Percentiles rank a stretch among this genome's conserved stretches.
Evolutionary conservation across 2,113 vertebrate genomes (phyloP).

Genomic region (Turdus rufiventris): DNA sequence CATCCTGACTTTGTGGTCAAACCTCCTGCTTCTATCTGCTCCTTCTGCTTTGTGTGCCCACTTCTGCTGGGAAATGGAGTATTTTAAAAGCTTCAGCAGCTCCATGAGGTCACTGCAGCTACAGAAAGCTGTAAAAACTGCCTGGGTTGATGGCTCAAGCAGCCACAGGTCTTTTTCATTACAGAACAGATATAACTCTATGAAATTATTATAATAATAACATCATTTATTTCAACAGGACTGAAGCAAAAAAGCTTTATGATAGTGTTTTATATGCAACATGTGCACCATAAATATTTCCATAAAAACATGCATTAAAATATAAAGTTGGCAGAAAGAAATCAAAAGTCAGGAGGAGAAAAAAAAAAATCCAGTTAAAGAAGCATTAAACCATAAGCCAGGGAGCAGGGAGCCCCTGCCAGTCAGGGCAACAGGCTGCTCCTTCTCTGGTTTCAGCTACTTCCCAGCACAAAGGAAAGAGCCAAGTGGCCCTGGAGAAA

Average conservation of each 20-base stretch:
- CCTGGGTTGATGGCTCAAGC: constrained; percentile 23
- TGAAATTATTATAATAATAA: constrained; percentile 67
- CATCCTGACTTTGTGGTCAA: background rate
- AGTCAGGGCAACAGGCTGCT: constrained; percentile 17
- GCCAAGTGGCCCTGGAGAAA: background rate
- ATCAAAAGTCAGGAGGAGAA: constrained; percentile 43
- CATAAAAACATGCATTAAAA: constrained; percentile 73
- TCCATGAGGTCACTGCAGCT: constrained; percentile 41
- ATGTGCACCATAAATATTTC: constrained; percentile 75
- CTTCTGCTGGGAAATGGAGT: background rate
- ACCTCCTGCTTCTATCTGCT: background rate
- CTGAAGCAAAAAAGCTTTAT: constrained; percentile 65
- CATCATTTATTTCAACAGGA: constrained; percentile 70
- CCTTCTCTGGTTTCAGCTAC: constrained; percentile 21
- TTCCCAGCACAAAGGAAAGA: background rate
- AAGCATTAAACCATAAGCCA: background rate
- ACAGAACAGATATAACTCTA: constrained; percentile 63
- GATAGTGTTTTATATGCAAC: constrained; percentile 68
- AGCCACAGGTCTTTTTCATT: constrained; percentile 70
- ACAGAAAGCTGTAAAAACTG: constrained; percentile 34
- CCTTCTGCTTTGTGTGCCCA: background rate
- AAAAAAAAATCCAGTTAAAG: constrained; percentile 27
- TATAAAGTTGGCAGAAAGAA: constrained; percentile 69
- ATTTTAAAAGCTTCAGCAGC: constrained; percentile 9
- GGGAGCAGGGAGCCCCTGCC: constrained; percentile 35